Conservation (phyloP, 2,113 vertebrate species). For the Ammodramus savannarum region DNA sequence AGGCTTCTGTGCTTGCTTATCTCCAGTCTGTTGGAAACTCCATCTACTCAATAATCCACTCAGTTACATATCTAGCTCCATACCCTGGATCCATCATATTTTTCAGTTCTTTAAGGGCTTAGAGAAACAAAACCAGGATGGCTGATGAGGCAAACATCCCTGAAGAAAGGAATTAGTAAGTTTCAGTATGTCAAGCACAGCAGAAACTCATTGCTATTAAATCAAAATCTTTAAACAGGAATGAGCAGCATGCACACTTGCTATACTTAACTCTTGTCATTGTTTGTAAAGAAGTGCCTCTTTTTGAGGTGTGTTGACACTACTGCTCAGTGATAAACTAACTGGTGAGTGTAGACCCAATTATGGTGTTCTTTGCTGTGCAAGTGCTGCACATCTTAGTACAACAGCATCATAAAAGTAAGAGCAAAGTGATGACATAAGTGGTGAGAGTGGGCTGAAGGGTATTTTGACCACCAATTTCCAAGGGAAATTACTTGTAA, state of each 20-base stretch:
- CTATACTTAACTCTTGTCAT: rapidly evolving
- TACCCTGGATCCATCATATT: not conserved
- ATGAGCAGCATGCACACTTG: not conserved
- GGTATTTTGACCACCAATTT: not conserved
- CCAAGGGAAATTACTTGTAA: not conserved
- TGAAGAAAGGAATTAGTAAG: not conserved
- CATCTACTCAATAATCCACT: not conserved
- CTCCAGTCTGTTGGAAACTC: not conserved
- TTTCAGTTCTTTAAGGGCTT: not conserved
- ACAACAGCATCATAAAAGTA: not conserved
- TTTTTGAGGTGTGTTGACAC: not conserved
- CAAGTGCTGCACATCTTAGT: not conserved
- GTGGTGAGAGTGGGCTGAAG: not conserved
- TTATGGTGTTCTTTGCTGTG: not conserved
- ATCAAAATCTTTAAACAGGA: not conserved
- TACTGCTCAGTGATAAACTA: not conserved
- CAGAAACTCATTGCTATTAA: not conserved
- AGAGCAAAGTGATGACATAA: not conserved
- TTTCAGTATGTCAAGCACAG: not conserved
- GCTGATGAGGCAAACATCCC: not conserved
- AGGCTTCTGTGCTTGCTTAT: not conserved
- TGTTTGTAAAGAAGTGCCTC: not conserved
- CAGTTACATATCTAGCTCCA: rapidly evolving
- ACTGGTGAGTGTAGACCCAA: not conserved
- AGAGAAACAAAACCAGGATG: not conserved